phyloP scores from a whole-genome alignment of 2,113 vertebrate genomes.

The Heptranchias perlo region DNA sequence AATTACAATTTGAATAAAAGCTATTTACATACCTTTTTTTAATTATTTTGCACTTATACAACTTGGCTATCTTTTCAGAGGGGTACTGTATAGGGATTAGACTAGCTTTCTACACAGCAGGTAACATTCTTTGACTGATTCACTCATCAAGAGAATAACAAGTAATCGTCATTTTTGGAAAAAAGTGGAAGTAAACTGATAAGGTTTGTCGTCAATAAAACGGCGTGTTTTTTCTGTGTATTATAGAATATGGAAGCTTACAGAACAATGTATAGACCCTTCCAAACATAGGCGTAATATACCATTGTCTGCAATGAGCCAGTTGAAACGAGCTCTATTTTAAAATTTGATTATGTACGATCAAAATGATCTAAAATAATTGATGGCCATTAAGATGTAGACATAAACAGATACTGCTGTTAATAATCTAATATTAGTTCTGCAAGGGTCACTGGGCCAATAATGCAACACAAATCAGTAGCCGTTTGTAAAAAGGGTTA shows the following conservation, averaged over 20 bases:
- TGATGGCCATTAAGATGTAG: neutral
- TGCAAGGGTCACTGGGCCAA: neutral
- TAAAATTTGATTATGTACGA: neutral
- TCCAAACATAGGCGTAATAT: neutral
- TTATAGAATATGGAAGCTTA: neutral
- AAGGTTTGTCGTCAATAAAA: neutral
- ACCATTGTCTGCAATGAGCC: neutral
- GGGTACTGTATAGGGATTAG: neutral
- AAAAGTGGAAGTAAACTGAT: neutral
- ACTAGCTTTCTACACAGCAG: neutral
- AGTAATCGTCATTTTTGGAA: neutral
- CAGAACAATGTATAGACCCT: neutral
- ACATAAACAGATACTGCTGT: neutral
- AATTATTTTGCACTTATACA: neutral
- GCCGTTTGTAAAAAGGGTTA: neutral
- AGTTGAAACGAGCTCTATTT: neutral
- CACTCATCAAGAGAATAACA: neutral
- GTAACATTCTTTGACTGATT: neutral
- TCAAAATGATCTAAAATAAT: neutral
- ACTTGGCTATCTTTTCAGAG: slow-evolving; percentile 10
- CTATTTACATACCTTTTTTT: slow-evolving; percentile 17
- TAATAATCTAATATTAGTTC: neutral
- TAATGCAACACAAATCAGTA: neutral
- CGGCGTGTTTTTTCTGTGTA: neutral
- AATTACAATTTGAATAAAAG: slow-evolving; percentile 37